Conservation (phyloP, 2,888 invertebrate species). For the Drosophila anceps region DNA sequence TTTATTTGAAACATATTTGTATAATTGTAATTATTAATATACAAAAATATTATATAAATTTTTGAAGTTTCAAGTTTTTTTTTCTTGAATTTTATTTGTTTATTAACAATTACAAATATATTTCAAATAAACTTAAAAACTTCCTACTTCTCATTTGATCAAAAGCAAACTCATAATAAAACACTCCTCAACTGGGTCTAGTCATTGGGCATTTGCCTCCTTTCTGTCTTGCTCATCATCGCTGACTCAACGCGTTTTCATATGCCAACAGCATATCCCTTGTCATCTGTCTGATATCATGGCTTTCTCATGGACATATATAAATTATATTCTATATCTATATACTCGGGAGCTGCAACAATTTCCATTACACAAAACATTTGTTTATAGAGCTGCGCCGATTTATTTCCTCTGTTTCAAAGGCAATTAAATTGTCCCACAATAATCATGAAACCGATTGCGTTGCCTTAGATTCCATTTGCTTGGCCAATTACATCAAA, state of each 20-base stretch:
- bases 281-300: neutral
- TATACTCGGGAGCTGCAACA: neutral
- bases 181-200: neutral
- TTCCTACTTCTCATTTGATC: neutral
- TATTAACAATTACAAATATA: too few relatives aligned
- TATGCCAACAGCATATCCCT: neutral
- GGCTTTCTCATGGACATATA: neutral
- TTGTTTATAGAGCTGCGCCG: slow-evolving; percentile 30
- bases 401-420: slow-evolving; percentile 11
- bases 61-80: too few relatives aligned
- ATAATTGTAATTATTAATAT: too few relatives aligned
- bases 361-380: slow-evolving; percentile 10
- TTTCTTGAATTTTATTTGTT: too few relatives aligned
- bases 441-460: slow-evolving; percentile 47
- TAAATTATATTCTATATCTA: neutral
- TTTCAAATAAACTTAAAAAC: too few relatives aligned
- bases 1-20: too few relatives aligned
- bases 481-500: slow-evolving; percentile 48
- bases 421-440: slow-evolving; percentile 41
- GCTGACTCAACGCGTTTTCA: neutral
- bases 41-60: too few relatives aligned
- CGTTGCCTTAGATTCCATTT: slow-evolving; percentile 32
- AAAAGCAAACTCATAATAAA: neutral
- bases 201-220: neutral
- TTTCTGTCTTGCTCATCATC: neutral